Evolutionary conservation across 2,113 vertebrate genomes (phyloP).

Genomic region (Sebastes fasciatus): DNA sequence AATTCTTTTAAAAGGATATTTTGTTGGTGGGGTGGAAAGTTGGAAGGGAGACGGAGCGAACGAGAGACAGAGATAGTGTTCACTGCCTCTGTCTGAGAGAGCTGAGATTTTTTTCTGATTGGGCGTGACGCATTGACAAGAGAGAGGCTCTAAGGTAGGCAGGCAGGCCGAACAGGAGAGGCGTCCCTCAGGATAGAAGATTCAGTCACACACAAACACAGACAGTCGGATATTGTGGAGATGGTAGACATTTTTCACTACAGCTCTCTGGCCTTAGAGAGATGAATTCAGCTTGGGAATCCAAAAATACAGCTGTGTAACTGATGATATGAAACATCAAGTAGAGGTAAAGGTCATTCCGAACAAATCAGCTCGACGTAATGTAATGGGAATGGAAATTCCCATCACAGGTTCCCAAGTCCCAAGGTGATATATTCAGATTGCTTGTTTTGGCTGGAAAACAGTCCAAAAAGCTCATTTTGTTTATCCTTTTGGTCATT

Average conservation of each 20-base stretch:
- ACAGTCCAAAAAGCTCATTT: too few species aligned
- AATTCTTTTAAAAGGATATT: constrained; percentile 48
- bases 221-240: background rate
- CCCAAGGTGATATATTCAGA: too few species aligned
- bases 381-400: too few species aligned
- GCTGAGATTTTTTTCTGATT: constrained; percentile 31
- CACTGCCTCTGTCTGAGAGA: constrained; percentile 19
- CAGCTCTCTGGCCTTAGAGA: background rate
- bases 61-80: constrained; percentile 27
- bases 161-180: constrained; percentile 1
- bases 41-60: background rate
- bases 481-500: too few species aligned
- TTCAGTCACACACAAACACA: constrained; percentile 19
- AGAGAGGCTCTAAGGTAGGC: constrained; percentile 20
- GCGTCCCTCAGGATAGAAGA: constrained; percentile 15
- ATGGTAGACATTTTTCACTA: background rate
- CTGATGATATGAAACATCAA: background rate
- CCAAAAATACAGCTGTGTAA: background rate
- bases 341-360: background rate
- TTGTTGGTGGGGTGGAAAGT: constrained; percentile 42
- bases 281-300: background rate
- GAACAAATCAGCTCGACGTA: background rate
- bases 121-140: constrained; percentile 35
- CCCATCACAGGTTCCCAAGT: too few species aligned
- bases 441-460: too few species aligned